These are phyloP conservation scores for Azorinus chamasolen DNA, from an alignment of 2,888 invertebrate species.

Conservation along the genomic window DNA sequence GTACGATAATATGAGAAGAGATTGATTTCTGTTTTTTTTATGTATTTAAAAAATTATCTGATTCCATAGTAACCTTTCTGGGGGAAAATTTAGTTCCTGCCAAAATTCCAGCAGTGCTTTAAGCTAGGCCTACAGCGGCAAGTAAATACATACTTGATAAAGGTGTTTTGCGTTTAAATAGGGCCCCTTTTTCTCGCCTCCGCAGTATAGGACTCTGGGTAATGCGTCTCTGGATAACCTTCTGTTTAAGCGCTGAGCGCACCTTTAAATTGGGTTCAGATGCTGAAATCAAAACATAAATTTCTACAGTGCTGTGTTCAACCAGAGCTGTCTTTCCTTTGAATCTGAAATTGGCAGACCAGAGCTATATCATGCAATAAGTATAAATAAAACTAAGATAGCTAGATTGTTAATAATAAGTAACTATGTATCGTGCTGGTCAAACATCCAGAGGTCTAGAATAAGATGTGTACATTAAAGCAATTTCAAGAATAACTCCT, in stretches of 20 bases:
- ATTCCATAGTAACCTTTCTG: neutral
- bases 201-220: slow-evolving; percentile 93
- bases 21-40: neutral
- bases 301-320: too few relatives aligned
- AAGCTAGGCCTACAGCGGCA: neutral
- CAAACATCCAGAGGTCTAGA: too few relatives aligned
- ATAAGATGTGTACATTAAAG: too few relatives aligned
- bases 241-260: slow-evolving; percentile 90
- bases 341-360: too few relatives aligned
- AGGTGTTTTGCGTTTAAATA: slow-evolving; percentile 91
- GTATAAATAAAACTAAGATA: too few relatives aligned
- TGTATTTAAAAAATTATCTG: neutral
- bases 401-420: too few relatives aligned
- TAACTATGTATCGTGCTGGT: too few relatives aligned
- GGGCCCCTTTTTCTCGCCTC: slow-evolving; percentile 91
- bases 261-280: slow-evolving; percentile 95
- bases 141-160: slow-evolving; percentile 88
- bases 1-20: neutral
- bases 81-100: slow-evolving; percentile 15
- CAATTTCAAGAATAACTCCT: too few relatives aligned
- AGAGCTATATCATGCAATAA: too few relatives aligned
- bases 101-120: slow-evolving; percentile 11
- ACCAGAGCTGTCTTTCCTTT: too few relatives aligned
- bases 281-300: slow-evolving; percentile 87
- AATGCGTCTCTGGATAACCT: slow-evolving; percentile 93